Conservation (phyloP, 2,888 invertebrate genomes). For the Sympetrum striolatum region DNA sequence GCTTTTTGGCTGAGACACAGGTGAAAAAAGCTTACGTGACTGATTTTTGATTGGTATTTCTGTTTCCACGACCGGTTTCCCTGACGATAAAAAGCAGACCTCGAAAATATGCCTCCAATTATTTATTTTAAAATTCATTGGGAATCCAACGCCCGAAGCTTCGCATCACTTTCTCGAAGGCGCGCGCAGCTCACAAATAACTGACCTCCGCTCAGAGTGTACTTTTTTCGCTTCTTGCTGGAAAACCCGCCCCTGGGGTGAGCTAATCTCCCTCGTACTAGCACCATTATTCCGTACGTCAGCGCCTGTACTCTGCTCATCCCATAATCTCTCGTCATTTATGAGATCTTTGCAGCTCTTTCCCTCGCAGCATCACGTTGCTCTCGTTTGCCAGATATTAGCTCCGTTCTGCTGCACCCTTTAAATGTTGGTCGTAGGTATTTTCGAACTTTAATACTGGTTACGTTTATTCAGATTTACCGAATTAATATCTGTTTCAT, state of each 20-base stretch:
- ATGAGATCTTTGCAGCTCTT: not conserved
- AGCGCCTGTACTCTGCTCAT: not conserved
- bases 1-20: not conserved
- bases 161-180: not conserved
- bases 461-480: too few species aligned
- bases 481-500: too few species aligned
- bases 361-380: not conserved
- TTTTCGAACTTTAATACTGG: too few species aligned
- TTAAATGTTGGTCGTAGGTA: too few species aligned
- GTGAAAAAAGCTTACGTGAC: not conserved
- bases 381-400: not conserved
- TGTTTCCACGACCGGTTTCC: not conserved
- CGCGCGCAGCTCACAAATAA: not conserved
- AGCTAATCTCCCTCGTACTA: slow-evolving; percentile 2
- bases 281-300: slow-evolving; percentile 4
- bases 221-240: not conserved
- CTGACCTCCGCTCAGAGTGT: not conserved
- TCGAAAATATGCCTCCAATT: not conserved
- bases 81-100: not conserved
- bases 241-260: not conserved
- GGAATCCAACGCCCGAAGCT: not conserved
- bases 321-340: not conserved
- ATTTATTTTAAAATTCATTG: not conserved
- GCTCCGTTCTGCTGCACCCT: too few species aligned
- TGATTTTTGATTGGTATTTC: not conserved